Base-by-base conservation (phyloP, 2,797 vertebrate species). In the Eupleurogrammus muticus region DNA sequence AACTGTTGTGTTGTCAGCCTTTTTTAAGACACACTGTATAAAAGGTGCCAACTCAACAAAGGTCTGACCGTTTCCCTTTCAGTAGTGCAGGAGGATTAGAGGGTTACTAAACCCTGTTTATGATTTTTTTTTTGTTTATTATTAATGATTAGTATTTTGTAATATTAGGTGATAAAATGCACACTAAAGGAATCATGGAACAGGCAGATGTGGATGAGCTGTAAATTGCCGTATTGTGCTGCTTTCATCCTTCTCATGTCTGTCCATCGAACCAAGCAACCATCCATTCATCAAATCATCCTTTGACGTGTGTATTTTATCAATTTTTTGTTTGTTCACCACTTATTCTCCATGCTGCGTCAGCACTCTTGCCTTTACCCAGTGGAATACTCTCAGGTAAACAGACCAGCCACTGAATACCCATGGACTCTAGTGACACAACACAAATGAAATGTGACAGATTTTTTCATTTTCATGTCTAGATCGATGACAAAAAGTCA, bases 361-460 rank as follows among this genome's bases (percentile, higher is more conserved):
- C 89, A 93, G 93, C 88, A 91, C 92, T 81, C 89, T 92, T 85
- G 91, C 91, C 84, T 92, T 91, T 84, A 92, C 90, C 85, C 92
- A 92, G 90, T 93, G 93, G 94, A 92, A 89, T 85, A 79, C 75
- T 38, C 90, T 93, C 82, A 93, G 93, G 93, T 94, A 94, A 93
- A 86, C 79, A 70, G 56, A 81, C 70, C 49, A 49, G 60, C 57
- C 52, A 58, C 55, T 70, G 42, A 63, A 73, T 58, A 63, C 72
- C 35, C 36, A 20, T 73, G 59, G 62, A 70, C 69, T 53, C 34
- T 44, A 51, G 17, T 66, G 40, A 64, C 60, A 73, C 36, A 16
- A 34, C 65, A 52, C 12, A 44, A 44, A 44, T n/a, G 1, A 44
- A 44, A 42, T 42, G 14, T 7, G 4, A 40, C 5, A 40, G 19